Evolutionary conservation across 2,888 invertebrate species (phyloP).

Genomic region (Ectemnius lituratus): DNA sequence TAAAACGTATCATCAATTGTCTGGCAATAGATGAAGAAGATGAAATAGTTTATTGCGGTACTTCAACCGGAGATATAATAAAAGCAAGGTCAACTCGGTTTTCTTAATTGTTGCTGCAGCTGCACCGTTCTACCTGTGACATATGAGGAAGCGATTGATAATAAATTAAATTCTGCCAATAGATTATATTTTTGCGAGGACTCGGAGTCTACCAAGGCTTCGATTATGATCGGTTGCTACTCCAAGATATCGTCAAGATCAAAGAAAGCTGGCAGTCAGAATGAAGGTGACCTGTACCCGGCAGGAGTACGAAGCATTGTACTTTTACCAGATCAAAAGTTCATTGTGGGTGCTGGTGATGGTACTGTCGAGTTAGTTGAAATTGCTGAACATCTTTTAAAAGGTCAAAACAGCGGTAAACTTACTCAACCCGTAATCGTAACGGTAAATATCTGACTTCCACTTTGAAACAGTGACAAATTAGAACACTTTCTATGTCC

Average conservation of each 20-base stretch:
- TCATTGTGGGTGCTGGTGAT: conserved; percentile 91
- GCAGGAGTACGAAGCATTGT: conserved; percentile 84
- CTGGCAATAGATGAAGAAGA: conserved; percentile 86
- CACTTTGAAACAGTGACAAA: no score
- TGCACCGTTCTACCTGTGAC: background rate
- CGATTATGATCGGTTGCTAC: conserved; percentile 83
- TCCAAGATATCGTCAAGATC: conserved; percentile 81
- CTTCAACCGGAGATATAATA: conserved; percentile 88
- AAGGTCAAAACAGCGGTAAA: no score
- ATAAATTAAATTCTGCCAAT: conserved; percentile 76
- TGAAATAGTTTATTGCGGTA: conserved; percentile 89
- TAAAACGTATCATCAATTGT: conserved; percentile 87
- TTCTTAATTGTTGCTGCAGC: conserved; percentile 12
- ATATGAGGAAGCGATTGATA: no score
- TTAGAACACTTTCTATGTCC: background rate
- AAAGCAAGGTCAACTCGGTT: conserved; percentile 49
- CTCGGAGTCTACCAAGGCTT: conserved; percentile 59
- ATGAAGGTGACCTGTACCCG: conserved; percentile 79
- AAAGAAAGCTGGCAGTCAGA: conserved; percentile 79
- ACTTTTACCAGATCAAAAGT: conserved; percentile 81
- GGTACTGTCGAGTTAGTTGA: conserved; percentile 88
- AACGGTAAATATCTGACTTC: conserved; percentile 69
- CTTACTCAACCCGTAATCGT: conserved; percentile 73
- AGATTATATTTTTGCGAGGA: conserved; percentile 46
- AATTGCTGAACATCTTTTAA: conserved; percentile 48